Evolutionary conservation across 2,113 vertebrate genomes (phyloP).

Genomic region (Trinectes maculatus): DNA sequence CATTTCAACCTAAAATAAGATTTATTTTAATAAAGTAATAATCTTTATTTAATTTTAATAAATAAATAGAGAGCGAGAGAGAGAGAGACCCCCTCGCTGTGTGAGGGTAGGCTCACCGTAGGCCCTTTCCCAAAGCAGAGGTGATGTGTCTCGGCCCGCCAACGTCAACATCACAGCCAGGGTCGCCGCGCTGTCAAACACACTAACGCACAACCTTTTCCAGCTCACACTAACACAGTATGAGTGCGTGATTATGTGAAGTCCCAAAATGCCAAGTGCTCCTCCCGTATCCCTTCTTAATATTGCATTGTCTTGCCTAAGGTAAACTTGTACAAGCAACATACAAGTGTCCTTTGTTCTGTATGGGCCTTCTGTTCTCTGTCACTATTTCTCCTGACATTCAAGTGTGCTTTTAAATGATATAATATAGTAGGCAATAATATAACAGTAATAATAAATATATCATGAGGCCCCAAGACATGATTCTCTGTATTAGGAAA

Average conservation of each 20-base stretch:
- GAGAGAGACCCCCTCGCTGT: constrained; percentile 40
- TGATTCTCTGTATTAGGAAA: too few species aligned
- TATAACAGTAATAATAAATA: neutral
- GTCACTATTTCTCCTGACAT: neutral
- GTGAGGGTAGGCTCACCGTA: constrained; percentile 56
- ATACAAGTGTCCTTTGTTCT: constrained; percentile 4
- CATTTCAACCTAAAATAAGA: too few species aligned
- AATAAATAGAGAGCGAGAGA: too few species aligned
- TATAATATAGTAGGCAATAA: neutral
- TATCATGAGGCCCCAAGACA: too few species aligned
- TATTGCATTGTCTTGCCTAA: constrained; percentile 23
- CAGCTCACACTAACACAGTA: constrained; percentile 39
- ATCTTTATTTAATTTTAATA: too few species aligned
- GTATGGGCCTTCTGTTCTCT: constrained; percentile 7
- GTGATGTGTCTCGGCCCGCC: constrained; percentile 71
- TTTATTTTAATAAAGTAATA: too few species aligned
- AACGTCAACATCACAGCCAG: constrained; percentile 69
- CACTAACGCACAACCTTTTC: constrained; percentile 75
- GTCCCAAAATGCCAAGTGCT: constrained; percentile 66
- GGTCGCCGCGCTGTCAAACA: constrained; percentile 68
- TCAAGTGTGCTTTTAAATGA: neutral
- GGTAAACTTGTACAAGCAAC: constrained; percentile 14
- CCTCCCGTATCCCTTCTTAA: constrained; percentile 37
- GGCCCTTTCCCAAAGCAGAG: constrained; percentile 73
- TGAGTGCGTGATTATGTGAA: constrained; percentile 57